Conservation (phyloP, 1,140 invertebrate species). For the Notospermus geniculatus region DNA sequence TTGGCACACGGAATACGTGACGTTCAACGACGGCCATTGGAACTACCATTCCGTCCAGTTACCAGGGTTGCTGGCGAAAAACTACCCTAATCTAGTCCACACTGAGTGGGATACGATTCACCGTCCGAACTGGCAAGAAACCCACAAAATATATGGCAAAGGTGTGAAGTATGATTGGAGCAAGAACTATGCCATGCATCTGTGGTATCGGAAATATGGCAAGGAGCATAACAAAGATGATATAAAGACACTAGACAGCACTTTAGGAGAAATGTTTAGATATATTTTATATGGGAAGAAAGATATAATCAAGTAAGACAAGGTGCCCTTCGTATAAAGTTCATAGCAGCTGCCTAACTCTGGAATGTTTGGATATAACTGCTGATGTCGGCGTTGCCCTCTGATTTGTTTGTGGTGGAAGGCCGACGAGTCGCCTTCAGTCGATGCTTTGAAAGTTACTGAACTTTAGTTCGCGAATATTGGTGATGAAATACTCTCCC, state of each 20-base stretch:
- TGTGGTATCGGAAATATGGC: not conserved
- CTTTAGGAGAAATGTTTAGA: not conserved
- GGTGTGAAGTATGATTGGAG: not conserved
- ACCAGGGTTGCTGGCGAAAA: not conserved
- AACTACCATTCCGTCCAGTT: not conserved
- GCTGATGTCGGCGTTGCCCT: too few species aligned
- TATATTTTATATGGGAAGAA: not conserved
- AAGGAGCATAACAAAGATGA: conserved; percentile 1
- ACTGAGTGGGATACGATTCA: not conserved
- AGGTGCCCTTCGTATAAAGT: too few species aligned
- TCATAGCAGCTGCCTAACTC: too few species aligned
- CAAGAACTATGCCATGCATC: conserved; percentile 4
- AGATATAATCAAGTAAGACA: not conserved
- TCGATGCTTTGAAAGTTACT: too few species aligned
- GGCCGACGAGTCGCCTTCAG: too few species aligned
- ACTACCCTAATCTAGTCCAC: conserved; percentile 4
- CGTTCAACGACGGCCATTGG: conserved; percentile 5
- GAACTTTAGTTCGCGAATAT: too few species aligned
- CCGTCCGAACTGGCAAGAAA: conserved; percentile 6
- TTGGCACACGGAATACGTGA: conserved; percentile 2
- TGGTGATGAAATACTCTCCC: too few species aligned
- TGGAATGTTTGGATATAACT: too few species aligned
- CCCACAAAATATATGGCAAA: not conserved
- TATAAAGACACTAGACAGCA: not conserved
- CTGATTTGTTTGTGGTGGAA: too few species aligned